Evolutionary conservation across 2,888 invertebrate genomes (phyloP).

Genomic region (Netelia virgata): DNA sequence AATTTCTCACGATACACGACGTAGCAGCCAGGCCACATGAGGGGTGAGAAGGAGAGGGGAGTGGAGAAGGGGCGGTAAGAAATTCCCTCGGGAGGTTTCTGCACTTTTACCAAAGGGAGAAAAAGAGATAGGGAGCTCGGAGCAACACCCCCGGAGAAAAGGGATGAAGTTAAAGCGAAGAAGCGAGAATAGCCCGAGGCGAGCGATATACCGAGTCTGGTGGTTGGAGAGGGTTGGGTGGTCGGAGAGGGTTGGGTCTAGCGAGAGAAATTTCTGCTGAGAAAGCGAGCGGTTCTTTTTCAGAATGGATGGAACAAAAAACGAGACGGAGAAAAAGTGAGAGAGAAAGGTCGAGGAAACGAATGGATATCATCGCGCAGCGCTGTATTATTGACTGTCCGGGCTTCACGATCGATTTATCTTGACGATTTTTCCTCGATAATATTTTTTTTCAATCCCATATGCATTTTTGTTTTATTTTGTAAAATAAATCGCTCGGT

Average conservation of each 20-base stretch:
- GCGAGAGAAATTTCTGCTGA: slow-evolving; percentile 13
- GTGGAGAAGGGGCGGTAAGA: slow-evolving; percentile 29
- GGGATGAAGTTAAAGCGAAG: slow-evolving; percentile 37
- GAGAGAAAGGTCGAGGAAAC: slow-evolving; percentile 33
- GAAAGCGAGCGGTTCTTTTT: slow-evolving; percentile 21
- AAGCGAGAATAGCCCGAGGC: slow-evolving; percentile 40
- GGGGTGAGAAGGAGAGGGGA: background rate
- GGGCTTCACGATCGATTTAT: slow-evolving; percentile 14
- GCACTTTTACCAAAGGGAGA: slow-evolving; percentile 2
- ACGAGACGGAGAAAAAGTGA: background rate
- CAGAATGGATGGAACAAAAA: slow-evolving; percentile 19
- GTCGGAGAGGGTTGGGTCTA: background rate
- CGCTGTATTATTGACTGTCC: slow-evolving; percentile 35
- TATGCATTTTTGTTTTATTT: background rate
- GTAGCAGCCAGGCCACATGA: slow-evolving; percentile 39
- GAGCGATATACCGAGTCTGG: slow-evolving; percentile 20
- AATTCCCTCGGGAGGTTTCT: slow-evolving; percentile 50
- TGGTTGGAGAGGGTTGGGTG: slow-evolving; percentile 1
- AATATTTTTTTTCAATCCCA: background rate
- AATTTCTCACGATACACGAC: slow-evolving; percentile 70
- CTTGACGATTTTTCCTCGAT: slow-evolving; percentile 17
- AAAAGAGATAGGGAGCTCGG: slow-evolving; percentile 24
- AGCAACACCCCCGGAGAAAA: slow-evolving; percentile 48
- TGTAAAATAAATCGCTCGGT: background rate
- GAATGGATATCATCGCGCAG: slow-evolving; percentile 26